These are phyloP conservation scores for Chorisops tibialis DNA, from an alignment of 2,888 invertebrate species.

Conservation along the genomic window DNA sequence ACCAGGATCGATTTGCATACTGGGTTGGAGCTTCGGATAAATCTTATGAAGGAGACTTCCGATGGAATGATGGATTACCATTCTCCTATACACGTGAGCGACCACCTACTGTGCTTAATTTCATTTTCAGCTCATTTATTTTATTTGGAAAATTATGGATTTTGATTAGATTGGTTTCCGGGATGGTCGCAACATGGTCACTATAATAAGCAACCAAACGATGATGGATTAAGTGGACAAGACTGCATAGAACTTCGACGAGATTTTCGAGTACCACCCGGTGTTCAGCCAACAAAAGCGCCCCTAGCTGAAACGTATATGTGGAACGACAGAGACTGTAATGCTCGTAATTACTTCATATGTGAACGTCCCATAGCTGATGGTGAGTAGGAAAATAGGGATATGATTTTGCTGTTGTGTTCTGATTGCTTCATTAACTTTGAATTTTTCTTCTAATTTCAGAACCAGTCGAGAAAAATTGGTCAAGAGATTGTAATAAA, in stretches of 20 bases:
- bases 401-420: no score
- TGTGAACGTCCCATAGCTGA: slow-evolving; percentile 68
- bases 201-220: slow-evolving; percentile 71
- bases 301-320: slow-evolving; percentile 61
- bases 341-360: slow-evolving; percentile 69
- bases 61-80: slow-evolving; percentile 72
- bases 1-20: slow-evolving; percentile 66
- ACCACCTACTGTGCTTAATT: not conserved
- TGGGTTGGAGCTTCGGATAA: slow-evolving; percentile 81
- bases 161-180: slow-evolving; percentile 77
- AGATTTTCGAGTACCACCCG: slow-evolving; percentile 59
- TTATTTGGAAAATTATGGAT: slow-evolving; percentile 2
- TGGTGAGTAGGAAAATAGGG: slow-evolving; percentile 54
- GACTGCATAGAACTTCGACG: slow-evolving; percentile 77
- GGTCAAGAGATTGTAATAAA: slow-evolving; percentile 63
- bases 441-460: slow-evolving; percentile 14
- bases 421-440: no score
- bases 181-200: slow-evolving; percentile 70
- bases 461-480: slow-evolving; percentile 53
- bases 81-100: slow-evolving; percentile 73
- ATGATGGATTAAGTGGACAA: slow-evolving; percentile 75
- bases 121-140: not conserved
- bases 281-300: slow-evolving; percentile 46
- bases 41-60: slow-evolving; percentile 73
- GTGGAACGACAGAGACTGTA: slow-evolving; percentile 80